These are phyloP conservation scores for Tor tambroides DNA, from an alignment of 2,113 vertebrate species.

Conservation along the genomic window DNA sequence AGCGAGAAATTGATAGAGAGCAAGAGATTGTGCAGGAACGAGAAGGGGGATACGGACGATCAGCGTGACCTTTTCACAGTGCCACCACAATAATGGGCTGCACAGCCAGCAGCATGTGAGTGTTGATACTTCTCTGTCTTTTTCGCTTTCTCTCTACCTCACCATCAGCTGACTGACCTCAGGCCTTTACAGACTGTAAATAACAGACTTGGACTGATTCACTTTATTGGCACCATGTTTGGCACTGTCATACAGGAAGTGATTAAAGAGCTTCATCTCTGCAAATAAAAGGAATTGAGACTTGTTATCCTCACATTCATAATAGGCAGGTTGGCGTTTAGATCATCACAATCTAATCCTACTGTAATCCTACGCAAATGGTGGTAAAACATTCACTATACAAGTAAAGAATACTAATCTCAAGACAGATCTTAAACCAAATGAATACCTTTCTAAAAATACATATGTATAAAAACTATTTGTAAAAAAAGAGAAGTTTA, in stretches of 20 bases:
- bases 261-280: conserved; percentile 6
- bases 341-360: not conserved
- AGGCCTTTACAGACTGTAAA: conserved; percentile 1
- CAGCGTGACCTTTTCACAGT: conserved; percentile 59
- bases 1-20: conserved; percentile 27
- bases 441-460: too few relatives aligned
- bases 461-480: too few relatives aligned
- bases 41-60: conserved; percentile 46
- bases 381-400: too few relatives aligned
- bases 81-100: conserved; percentile 33
- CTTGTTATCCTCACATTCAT: not conserved
- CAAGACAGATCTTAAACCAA: too few relatives aligned
- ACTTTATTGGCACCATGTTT: not conserved
- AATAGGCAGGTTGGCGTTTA: not conserved
- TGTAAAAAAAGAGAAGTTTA: too few relatives aligned
- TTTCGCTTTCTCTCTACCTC: not conserved
- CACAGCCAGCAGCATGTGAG: conserved; percentile 16
- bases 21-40: not conserved
- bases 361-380: not conserved
- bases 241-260: not conserved
- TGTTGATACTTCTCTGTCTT: not conserved
- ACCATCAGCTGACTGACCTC: conserved; percentile 13
- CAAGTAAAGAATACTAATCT: too few relatives aligned
- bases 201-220: not conserved
- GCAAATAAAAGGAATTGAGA: not conserved